These are phyloP conservation scores for Rhipidura dahli DNA, from an alignment of 2,113 vertebrate species.

Conservation along the genomic window DNA sequence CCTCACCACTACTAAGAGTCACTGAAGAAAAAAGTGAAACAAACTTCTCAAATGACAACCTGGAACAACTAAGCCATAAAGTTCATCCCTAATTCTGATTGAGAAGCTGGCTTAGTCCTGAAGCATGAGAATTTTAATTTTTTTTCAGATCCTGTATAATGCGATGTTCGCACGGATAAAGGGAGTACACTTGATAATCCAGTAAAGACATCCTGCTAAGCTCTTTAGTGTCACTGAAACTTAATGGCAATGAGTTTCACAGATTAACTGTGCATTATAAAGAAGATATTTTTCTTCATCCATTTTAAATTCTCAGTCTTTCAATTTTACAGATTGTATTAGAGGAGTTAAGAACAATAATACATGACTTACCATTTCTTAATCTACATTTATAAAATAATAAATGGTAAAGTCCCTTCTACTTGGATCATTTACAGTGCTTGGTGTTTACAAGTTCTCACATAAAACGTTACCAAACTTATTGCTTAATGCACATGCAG, in stretches of 20 bases:
- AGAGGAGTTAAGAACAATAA: not conserved
- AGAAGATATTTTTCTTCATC: not conserved
- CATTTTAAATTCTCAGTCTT: not conserved
- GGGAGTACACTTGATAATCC: slow-evolving; percentile 13
- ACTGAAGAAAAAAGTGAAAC: not conserved
- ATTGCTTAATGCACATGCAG: not conserved
- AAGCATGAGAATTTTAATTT: not conserved
- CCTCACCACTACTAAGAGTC: not conserved
- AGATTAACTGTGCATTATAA: not conserved
- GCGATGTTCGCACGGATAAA: not conserved
- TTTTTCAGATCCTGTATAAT: not conserved
- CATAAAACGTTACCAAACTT: not conserved
- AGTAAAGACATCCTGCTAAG: slow-evolving; percentile 23
- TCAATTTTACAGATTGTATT: not conserved
- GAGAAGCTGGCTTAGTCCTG: not conserved
- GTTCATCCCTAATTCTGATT: not conserved
- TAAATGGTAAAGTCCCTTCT: not conserved
- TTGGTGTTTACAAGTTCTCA: not conserved
- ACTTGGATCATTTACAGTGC: not conserved
- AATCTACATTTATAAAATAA: not conserved
- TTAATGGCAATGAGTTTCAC: not conserved
- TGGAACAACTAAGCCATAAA: not conserved
- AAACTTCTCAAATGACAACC: not conserved
- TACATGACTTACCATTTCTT: not conserved
- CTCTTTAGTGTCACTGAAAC: slow-evolving; percentile 31